Evolutionary conservation across 1,140 invertebrate species (phyloP), one percentile per base, ranked within the genome.

Genomic region (Zaprionus capensis): DNA sequence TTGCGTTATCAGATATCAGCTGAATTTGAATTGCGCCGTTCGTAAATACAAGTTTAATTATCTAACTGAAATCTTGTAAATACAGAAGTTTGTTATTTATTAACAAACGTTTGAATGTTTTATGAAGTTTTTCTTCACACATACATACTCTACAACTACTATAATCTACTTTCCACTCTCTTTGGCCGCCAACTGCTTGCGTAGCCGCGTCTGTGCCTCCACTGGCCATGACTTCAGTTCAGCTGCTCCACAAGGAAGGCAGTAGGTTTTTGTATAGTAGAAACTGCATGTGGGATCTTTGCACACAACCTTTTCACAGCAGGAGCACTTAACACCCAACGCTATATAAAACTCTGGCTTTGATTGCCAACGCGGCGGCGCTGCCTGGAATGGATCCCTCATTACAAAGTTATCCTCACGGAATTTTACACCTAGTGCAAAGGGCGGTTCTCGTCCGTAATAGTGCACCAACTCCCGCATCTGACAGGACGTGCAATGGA

Each of bases 321-420:
- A 80, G 49, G 92, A 91, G 93, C 97, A 98, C 84, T 97, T 94
- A 26, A 94, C 93, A n/a, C 97, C 97, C 7, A 98, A 79, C 1
- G 97, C 93, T 26, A 97, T 91, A 84, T 96, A 94, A 65, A 93
- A 93, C 92, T 97, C 95, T 34, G 95, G 95, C 91, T 94, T 95
- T 4, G 93, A 92, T 53, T 91, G 80, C 84, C 85, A 78, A 14
- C 80, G 74, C 1, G 76, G 66, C 71, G 94, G 94, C 17, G 95
- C 94, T 1, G 95, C 93, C 84, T 94, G 94, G 85, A 98, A 98
- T 4, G 97, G 97, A 94, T 98, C 97, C 86, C 96, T 96, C 94
- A 97, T 96, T 0, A 97, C 92, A 92, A 96, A 98, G 71, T 94
- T 95, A 12, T 96, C 94, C 92, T 96, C 96, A 55, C 93, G 92